phyloP scores from a whole-genome alignment of 1,140 invertebrate genomes.

The Sitobion miscanthi region DNA sequence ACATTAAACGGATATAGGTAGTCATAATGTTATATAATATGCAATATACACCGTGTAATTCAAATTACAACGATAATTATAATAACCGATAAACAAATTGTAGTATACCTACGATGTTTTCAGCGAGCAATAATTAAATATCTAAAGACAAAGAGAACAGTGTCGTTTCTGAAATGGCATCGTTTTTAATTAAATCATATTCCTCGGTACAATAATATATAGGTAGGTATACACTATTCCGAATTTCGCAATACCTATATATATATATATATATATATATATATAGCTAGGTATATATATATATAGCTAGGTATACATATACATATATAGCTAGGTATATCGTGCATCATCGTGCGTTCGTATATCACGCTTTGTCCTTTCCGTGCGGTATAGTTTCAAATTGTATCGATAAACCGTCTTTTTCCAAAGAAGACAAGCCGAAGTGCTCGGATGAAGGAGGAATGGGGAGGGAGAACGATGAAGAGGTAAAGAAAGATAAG shows the following conservation, averaged over 20 bases:
- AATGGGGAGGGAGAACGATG: not conserved
- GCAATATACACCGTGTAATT: not conserved
- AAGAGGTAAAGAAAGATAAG: not conserved
- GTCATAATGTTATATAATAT: not conserved
- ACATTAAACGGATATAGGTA: not conserved
- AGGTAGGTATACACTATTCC: not conserved
- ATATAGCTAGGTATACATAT: not conserved
- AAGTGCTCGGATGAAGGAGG: not conserved
- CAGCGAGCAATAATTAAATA: not conserved
- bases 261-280: too few species aligned
- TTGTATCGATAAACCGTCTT: not conserved
- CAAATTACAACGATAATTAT: not conserved
- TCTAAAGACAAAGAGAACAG: not conserved
- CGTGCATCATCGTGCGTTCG: not conserved
- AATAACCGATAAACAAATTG: not conserved
- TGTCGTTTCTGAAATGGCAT: not conserved
- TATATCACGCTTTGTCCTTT: not conserved
- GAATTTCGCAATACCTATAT: not conserved
- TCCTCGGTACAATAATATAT: not conserved
- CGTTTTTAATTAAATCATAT: not conserved
- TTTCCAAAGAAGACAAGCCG: not conserved
- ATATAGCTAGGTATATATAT: not conserved
- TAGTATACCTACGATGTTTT: not conserved
- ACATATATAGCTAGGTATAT: not conserved
- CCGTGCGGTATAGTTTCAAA: not conserved